Percentiles rank a stretch among this genome's conserved stretches.
Conservation (phyloP, 2,797 vertebrate species). For the Trichosurus vulpecula region DNA sequence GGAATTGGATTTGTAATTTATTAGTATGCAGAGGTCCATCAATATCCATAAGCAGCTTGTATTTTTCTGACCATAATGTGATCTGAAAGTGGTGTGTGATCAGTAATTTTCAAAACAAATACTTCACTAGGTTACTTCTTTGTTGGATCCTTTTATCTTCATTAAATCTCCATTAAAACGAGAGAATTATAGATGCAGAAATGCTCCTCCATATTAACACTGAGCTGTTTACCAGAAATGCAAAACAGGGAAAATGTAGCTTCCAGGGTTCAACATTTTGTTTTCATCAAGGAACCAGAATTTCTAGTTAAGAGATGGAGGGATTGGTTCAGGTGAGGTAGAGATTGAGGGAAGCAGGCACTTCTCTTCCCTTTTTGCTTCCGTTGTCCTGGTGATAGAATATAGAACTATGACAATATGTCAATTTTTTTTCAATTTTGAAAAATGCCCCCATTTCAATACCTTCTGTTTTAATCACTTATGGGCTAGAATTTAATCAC, state of each 20-base stretch:
- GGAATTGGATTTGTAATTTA: background rate
- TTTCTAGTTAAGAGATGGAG: background rate
- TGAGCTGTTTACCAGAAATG: background rate
- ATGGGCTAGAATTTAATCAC: background rate
- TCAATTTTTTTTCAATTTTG: slow-evolving; percentile 4
- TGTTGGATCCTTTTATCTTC: background rate
- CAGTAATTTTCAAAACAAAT: background rate
- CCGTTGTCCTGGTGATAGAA: background rate
- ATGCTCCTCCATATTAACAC: background rate
- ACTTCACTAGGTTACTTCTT: background rate
- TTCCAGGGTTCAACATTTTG: background rate
- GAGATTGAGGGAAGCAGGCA: background rate
- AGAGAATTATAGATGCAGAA: background rate
- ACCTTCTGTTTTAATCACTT: background rate
- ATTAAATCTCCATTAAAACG: background rate
- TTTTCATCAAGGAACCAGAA: slow-evolving; percentile 6
- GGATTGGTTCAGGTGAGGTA: background rate
- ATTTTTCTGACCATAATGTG: background rate
- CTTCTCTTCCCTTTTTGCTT: slow-evolving; percentile 1
- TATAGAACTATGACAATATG: background rate
- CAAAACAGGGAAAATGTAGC: background rate
- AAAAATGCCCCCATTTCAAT: background rate
- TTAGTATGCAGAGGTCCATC: background rate
- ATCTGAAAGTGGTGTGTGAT: background rate
- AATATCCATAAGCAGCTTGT: background rate